Evolutionary conservation across 2,888 invertebrate genomes (phyloP), one percentile per base, ranked within the genome.

Genomic region (Aleiodes alternator): DNA sequence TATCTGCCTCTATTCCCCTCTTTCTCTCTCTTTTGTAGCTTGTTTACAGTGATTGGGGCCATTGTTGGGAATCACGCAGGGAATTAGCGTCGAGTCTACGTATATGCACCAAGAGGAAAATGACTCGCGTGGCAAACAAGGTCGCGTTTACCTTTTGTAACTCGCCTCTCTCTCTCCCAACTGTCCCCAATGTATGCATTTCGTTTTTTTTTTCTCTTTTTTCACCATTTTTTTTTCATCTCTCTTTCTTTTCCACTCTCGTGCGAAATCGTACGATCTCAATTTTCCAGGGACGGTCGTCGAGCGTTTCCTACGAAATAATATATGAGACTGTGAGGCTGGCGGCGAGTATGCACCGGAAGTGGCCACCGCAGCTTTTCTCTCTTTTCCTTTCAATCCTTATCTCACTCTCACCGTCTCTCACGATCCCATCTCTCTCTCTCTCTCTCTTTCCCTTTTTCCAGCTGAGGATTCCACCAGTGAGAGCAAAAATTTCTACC

Each of bases 241-340:
- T 12, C 34, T n/a, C 29, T 57, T 43, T 70, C 23, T 68, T 12
- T 57, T 51, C 3, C 43, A 50, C 57, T 43, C 64, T 48, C 64
- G 74, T 70, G 77, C 71, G 77, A 77, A 80, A 81, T 81, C 79
- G 78, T 80, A 79, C 76, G 79, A 80, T 82, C 81, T 80, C 81
- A 78, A 82, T 81, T 68, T 81, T 80, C 78, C 72, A 78, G 61
- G 70, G 72, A 70, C 70, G 75, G 56, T 68, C 64, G 75, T 66
- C 51, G 79, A 78, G 76, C 78, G 79, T 80, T 80, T 79, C 11
- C 43, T 75, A 73, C 55, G 76, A 77, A 81, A 81, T 81, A 80
- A 83, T 83, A 80, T 80, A 80, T 80, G 79, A 80, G 78, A 73
- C 74, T 72, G 71, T 75, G 78, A 78, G 79, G 76, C 78, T 76